A percentile compares a stretch with the other conserved stretches of the same genome.
Conservation (phyloP, 2,113 vertebrate genomes). For the Zosterops pallidus region DNA sequence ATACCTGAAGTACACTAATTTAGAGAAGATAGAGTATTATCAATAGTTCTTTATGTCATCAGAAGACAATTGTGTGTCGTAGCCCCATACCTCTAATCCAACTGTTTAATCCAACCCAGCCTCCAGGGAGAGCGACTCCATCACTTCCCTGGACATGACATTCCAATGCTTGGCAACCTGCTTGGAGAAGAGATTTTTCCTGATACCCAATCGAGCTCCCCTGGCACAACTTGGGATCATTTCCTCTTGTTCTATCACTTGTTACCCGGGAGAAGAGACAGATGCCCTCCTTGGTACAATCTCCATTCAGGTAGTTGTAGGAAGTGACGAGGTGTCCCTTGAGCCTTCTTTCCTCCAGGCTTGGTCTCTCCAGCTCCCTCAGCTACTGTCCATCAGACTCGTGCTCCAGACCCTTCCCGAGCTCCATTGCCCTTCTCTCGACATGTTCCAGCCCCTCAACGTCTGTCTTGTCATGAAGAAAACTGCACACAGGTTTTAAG, state of each 20-base stretch:
- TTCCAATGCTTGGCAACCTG: background rate
- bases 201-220: background rate
- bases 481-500: background rate
- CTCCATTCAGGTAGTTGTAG: background rate
- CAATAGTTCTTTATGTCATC: background rate
- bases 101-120: background rate
- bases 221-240: background rate
- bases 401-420: background rate
- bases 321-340: too few species aligned
- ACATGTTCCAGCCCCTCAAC: background rate
- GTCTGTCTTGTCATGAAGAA: background rate
- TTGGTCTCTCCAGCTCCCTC: background rate
- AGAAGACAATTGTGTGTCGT: background rate
- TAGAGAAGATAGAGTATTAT: background rate
- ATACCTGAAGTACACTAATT: background rate
- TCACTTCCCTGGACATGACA: background rate
- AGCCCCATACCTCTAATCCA: fast-evolving
- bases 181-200: background rate
- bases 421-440: background rate
- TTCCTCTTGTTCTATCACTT: background rate
- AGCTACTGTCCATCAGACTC: background rate
- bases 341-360: background rate
- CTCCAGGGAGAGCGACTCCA: background rate
- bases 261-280: background rate
- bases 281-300: fast-evolving